Evolutionary conservation across 2,888 invertebrate genomes (phyloP).

Genomic region (Rhodophaea formosa): DNA sequence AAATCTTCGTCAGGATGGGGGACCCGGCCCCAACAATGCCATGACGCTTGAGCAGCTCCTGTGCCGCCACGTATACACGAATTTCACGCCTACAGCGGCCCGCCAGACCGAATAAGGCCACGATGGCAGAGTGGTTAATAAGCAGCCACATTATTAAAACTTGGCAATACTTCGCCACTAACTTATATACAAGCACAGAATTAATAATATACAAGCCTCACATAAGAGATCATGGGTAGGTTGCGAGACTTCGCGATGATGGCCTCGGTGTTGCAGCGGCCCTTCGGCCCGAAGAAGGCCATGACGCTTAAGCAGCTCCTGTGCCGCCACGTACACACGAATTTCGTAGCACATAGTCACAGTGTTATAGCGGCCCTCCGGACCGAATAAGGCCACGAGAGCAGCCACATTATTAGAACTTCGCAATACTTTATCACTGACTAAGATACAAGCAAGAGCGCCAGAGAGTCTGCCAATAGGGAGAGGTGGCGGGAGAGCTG

Average conservation of each 20-base stretch:
- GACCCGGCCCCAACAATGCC: too few relatives aligned
- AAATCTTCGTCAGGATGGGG: too few relatives aligned
- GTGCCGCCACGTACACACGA: too few relatives aligned
- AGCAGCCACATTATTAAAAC: constrained; percentile 42
- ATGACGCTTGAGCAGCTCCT: too few relatives aligned
- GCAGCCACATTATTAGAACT: constrained; percentile 86
- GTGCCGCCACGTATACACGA: too few relatives aligned
- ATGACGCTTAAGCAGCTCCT: too few relatives aligned
- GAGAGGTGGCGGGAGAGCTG: too few relatives aligned
- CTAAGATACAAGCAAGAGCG: too few relatives aligned
- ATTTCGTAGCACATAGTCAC: constrained; percentile 85
- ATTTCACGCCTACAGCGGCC: constrained; percentile 90
- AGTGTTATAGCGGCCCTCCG: constrained; percentile 95
- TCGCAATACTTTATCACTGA: too few relatives aligned
- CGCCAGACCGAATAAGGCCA: constrained; percentile 97
- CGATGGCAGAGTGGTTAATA: constrained; percentile 94
- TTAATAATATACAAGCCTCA: constrained; percentile 78
- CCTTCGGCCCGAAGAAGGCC: constrained; percentile 76
- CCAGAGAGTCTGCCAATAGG: too few relatives aligned
- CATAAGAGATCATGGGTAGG: constrained; percentile 98
- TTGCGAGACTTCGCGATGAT: constrained; percentile 96
- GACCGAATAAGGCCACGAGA: constrained; percentile 96
- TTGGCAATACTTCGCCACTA: too few relatives aligned
- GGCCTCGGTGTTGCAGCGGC: constrained; percentile 96
- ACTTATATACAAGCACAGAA: too few relatives aligned